These are phyloP conservation scores for Campoplex capitator DNA, from an alignment of 2,888 invertebrate species.

Conservation along the genomic window DNA sequence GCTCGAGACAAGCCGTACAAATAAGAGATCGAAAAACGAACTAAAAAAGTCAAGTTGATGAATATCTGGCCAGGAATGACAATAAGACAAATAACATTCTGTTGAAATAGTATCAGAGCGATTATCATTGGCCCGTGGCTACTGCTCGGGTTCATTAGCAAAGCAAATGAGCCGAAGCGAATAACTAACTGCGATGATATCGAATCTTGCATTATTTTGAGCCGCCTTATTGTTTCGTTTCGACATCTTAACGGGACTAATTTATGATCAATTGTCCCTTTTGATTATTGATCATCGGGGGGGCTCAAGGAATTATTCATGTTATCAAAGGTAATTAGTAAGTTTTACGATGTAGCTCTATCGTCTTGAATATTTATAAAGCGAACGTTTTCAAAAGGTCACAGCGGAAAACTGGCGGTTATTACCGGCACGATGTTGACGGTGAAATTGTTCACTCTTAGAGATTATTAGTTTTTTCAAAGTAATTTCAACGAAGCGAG, in stretches of 20 bases:
- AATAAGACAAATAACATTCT: constrained; percentile 33
- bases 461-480: constrained; percentile 2
- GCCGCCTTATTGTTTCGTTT: not conserved
- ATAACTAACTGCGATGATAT: not conserved
- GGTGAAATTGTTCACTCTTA: not conserved
- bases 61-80: not conserved
- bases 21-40: not conserved
- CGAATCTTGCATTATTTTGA: constrained; percentile 17
- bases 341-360: not conserved
- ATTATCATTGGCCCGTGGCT: not conserved
- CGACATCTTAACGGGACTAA: not conserved
- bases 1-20: constrained; percentile 26
- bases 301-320: not conserved
- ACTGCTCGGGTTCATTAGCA: constrained; percentile 32
- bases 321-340: not conserved
- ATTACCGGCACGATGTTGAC: not conserved
- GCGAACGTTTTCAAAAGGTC: not conserved
- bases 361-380: not conserved
- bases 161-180: constrained; percentile 49
- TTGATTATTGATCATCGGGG: too few relatives aligned
- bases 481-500: not conserved
- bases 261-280: not conserved
- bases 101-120: constrained; percentile 8
- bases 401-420: not conserved
- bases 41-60: not conserved